Conservation (phyloP, 2,113 vertebrate genomes). For the Paradoxurus hermaphroditus region DNA sequence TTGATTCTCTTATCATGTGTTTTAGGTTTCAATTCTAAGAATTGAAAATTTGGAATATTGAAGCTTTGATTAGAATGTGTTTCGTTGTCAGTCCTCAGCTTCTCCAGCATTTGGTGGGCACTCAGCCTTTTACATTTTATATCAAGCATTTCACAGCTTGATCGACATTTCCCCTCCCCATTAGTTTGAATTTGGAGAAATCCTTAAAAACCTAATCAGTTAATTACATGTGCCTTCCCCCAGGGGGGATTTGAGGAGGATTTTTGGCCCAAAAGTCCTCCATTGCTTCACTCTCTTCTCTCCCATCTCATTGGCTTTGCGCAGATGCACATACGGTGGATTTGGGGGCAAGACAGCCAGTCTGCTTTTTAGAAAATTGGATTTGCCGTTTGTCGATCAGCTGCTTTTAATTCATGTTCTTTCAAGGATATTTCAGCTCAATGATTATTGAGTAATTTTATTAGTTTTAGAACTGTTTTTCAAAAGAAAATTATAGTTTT, state of each 20-base stretch:
- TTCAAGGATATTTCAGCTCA: not conserved
- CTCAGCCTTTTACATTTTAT: conserved; percentile 43
- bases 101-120: not conserved
- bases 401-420: not conserved
- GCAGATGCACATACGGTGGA: not conserved
- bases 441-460: not conserved
- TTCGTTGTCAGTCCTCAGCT: not conserved
- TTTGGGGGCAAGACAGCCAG: not conserved
- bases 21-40: not conserved
- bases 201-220: not conserved
- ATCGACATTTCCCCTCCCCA: not conserved
- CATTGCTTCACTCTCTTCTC: not conserved
- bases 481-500: not conserved
- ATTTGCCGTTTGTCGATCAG: not conserved
- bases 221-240: not conserved
- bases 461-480: conserved; percentile 20
- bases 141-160: not conserved
- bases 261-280: not conserved
- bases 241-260: not conserved
- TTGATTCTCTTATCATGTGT: not conserved
- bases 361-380: not conserved
- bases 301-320: not conserved
- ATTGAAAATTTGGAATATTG: not conserved
- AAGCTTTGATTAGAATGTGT: not conserved
- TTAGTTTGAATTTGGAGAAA: conserved; percentile 17